Conservation (phyloP, 2,888 invertebrate species). For the Tenthredo distinguenda region DNA sequence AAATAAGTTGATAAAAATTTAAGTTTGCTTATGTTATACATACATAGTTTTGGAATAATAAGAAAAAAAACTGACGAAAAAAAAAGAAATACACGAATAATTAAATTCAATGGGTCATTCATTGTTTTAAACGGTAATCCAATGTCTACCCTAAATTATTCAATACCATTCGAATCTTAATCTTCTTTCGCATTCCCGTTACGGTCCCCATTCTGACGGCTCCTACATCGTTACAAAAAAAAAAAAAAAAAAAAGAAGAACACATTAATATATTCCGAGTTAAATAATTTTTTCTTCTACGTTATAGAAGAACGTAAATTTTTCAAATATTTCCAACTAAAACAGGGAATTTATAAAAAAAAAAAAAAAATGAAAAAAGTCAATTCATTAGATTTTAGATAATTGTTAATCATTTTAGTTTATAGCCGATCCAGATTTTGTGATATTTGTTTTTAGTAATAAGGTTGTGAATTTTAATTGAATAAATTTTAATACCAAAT, state of each 20-base stretch:
- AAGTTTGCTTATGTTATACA: conserved; percentile 27
- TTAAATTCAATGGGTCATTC: conserved; percentile 29
- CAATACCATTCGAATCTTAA: conserved; percentile 43
- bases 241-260: not conserved
- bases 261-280: not conserved
- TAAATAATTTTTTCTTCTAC: not conserved
- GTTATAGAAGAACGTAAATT: not conserved
- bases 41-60: conserved; percentile 42
- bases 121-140: conserved; percentile 42
- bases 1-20: conserved; percentile 42
- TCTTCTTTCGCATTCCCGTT: conserved; percentile 50
- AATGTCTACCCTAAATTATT: conserved; percentile 45
- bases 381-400: not conserved
- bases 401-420: not conserved
- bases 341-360: not conserved
- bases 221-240: conserved; percentile 26
- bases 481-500: conserved; percentile 37
- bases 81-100: not conserved
- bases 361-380: not conserved
- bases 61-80: conserved; percentile 18
- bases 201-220: conserved; percentile 49
- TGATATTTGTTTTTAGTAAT: not conserved
- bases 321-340: not conserved
- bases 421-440: not conserved
- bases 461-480: not conserved